Evolutionary conservation across 2,113 vertebrate genomes (phyloP), one percentile per base, ranked within the genome.

Genomic region (Corythornis vintsioides): DNA sequence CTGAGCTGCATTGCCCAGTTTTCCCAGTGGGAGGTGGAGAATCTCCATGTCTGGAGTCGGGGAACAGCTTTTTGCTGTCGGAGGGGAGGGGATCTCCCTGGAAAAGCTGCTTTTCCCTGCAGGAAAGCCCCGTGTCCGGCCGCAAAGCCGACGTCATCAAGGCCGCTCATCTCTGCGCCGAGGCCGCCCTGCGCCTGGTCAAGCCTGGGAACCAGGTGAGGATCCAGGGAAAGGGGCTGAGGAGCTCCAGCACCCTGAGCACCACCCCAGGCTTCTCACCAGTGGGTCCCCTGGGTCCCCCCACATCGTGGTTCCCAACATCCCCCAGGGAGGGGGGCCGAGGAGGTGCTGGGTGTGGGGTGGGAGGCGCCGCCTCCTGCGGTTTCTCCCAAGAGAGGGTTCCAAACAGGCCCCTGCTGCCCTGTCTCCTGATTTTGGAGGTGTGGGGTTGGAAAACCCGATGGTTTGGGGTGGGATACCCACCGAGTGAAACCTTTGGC

Each of bases 61-160:
- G 1, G 38, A 57, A 18, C 5, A 43, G 63, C 13, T 63, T 1
- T 13, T 13, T 31, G 43, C 26, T 50, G 21, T 16, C 29, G 29
- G 19, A 45, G 43, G 52, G 59, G 28, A 70, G 70, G 60, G 50
- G 17, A 35, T 7, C 0, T 10, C 4, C 10, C 24, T 26, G 20
- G 14, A 40, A 18, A 6, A 60, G 19, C 78, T 25, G 60, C 38
- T 56, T 0, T 20, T 50, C 45, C 29, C 52, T 22, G 35, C 95
- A 99, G 99, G 99, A 99, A 12, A 98, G 98, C 19, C 98, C 98
- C 1, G 97, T 99, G 91, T 98, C 98, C 0, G 99, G 99, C n/a
- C 97, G 98, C 43, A 99, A 99, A 97, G 99, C 99, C 38, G 99
- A 99, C 43, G 99, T 99, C 57, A 95, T 99, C 92, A 99, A 98